Evolutionary conservation across 2,888 invertebrate genomes (phyloP).

Genomic region (Orchesella flavescens): DNA sequence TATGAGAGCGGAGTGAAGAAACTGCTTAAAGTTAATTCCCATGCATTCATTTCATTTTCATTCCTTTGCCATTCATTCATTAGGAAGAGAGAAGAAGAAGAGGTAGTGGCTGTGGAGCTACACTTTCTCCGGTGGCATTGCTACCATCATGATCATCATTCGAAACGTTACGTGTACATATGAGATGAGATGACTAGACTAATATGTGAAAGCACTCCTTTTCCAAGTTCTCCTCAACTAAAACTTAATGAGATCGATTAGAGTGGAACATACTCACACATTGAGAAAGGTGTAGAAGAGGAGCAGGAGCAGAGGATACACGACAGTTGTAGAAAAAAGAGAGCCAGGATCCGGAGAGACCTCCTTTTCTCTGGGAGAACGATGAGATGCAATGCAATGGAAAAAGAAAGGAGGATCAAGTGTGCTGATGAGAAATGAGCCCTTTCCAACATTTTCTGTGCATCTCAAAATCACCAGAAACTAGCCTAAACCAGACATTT

Average conservation of each 20-base stretch:
- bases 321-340: neutral
- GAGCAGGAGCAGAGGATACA: neutral
- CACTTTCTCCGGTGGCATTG: too few relatives aligned
- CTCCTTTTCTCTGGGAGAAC: neutral
- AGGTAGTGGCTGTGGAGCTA: neutral
- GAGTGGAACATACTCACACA: neutral
- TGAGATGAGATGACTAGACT: conserved; percentile 23
- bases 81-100: conserved; percentile 26
- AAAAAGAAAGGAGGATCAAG: conserved; percentile 24
- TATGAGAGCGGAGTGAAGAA: conserved; percentile 31
- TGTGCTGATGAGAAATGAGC: conserved; percentile 41
- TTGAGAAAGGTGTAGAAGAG: neutral
- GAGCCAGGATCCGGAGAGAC: neutral
- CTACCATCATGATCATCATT: too few relatives aligned
- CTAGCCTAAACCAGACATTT: neutral
- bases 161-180: neutral
- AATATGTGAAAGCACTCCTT: neutral
- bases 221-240: neutral
- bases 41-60: conserved; percentile 44
- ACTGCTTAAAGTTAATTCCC: conserved; percentile 52
- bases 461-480: neutral
- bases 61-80: conserved; percentile 40
- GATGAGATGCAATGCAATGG: too few relatives aligned
- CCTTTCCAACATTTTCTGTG: neutral
- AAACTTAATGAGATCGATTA: conserved; percentile 47